phyloP scores from a whole-genome alignment of 2,888 invertebrate genomes.

The Endomychus coccineus region DNA sequence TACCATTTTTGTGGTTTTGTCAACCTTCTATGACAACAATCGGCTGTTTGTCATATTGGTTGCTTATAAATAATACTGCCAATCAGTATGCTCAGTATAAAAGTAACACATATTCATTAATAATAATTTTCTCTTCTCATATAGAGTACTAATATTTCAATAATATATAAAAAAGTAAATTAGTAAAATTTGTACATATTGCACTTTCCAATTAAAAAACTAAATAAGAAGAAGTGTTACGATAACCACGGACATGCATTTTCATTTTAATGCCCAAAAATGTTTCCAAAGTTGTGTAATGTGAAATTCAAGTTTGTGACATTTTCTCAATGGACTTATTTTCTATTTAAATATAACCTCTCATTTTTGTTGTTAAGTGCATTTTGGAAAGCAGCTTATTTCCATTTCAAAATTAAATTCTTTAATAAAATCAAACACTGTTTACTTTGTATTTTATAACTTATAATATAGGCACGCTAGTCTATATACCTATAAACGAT shows the following conservation, averaged over 20 bases:
- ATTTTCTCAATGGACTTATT: no score
- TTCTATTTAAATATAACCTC: no score
- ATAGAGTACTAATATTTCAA: slow-evolving; percentile 41
- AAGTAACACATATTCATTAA: slow-evolving; percentile 41
- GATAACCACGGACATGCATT: slow-evolving; percentile 2
- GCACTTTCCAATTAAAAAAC: slow-evolving; percentile 57
- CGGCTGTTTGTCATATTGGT: slow-evolving; percentile 6
- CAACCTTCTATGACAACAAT: slow-evolving; percentile 21
- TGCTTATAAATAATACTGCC: slow-evolving; percentile 40
- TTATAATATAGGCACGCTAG: no score
- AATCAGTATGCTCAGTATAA: slow-evolving; percentile 44
- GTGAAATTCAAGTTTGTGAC: no score
- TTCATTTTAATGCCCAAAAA: no score
- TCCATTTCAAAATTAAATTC: no score
- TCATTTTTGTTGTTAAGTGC: no score
- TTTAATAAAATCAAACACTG: no score
- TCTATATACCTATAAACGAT: no score
- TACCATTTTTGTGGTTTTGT: slow-evolving; percentile 18
- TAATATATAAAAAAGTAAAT: slow-evolving; percentile 42
- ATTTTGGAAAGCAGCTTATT: no score
- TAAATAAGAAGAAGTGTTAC: slow-evolving; percentile 34
- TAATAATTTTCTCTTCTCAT: slow-evolving; percentile 38
- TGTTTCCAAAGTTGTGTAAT: no score
- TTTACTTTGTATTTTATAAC: no score
- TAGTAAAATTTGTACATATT: slow-evolving; percentile 67